These are phyloP conservation scores for Mus musculus DNA, from an alignment of 2,113 vertebrate genomes.

Conservation along the genomic window DNA sequence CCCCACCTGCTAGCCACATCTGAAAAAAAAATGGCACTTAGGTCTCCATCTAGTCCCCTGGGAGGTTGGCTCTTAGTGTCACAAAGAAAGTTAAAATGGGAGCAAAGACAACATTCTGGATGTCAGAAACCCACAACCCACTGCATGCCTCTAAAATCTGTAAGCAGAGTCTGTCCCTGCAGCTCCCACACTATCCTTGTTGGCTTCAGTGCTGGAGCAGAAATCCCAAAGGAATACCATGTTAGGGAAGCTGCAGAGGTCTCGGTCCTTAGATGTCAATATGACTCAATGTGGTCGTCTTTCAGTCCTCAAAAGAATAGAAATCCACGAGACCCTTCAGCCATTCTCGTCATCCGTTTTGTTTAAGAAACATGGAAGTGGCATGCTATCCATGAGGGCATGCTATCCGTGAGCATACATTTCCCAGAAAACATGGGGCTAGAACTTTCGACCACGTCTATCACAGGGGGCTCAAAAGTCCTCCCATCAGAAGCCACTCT, in stretches of 20 bases:
- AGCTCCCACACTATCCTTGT: not conserved
- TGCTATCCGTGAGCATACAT: too few species aligned
- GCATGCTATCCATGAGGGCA: too few species aligned
- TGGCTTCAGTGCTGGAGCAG: not conserved
- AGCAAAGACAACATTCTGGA: not conserved
- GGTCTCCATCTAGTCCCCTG: not conserved
- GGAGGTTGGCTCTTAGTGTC: not conserved
- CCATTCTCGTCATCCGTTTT: not conserved
- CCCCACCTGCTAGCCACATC: not conserved
- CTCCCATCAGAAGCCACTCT: not conserved
- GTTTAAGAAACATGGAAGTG: too few species aligned
- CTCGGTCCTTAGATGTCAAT: not conserved
- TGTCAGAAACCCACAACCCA: not conserved
- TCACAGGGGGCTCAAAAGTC: too few species aligned
- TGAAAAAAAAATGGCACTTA: not conserved
- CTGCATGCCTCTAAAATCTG: not conserved
- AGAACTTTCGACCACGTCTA: not conserved
- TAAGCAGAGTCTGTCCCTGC: too few species aligned
- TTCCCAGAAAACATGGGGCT: not conserved
- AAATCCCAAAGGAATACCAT: not conserved
- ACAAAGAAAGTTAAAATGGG: not conserved
- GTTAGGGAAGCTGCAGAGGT: not conserved
- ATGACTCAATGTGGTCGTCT: not conserved
- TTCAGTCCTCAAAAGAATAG: not conserved
- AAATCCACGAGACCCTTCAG: accelerated